phyloP scores from a whole-genome alignment of 2,888 invertebrate species.

The Copidosoma aretas region DNA sequence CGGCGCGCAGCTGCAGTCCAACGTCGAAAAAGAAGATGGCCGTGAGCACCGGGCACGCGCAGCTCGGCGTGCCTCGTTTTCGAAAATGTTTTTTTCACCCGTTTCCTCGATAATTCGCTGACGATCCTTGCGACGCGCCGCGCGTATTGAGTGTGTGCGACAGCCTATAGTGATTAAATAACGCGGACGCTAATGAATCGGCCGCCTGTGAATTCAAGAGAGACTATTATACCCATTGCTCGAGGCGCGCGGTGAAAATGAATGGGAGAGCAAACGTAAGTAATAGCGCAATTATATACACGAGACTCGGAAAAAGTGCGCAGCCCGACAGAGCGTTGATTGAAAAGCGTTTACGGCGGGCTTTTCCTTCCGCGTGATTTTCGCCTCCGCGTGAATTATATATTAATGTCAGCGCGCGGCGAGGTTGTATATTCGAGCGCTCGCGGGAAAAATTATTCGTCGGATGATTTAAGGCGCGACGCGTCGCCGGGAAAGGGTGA shows the following conservation, averaged over 20 bases:
- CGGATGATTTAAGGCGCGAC: conserved; percentile 31
- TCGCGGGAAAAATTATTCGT: not conserved
- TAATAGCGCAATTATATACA: too few relatives aligned
- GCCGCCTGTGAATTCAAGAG: too few relatives aligned
- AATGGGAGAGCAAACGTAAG: too few relatives aligned
- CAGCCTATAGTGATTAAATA: not conserved
- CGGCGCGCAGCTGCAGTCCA: conserved; percentile 31
- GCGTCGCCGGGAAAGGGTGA: conserved; percentile 21
- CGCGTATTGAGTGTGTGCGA: not conserved
- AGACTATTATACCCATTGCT: too few relatives aligned
- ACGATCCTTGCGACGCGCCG: not conserved
- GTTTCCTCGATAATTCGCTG: not conserved
- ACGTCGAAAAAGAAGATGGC: conserved; percentile 57
- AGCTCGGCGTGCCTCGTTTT: conserved; percentile 42
- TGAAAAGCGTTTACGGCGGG: conserved; percentile 12
- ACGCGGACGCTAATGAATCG: not conserved
- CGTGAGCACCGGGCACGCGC: conserved; percentile 48
- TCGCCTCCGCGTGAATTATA: conserved; percentile 3
- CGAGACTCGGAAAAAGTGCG: too few relatives aligned
- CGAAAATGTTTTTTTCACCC: conserved; percentile 16
- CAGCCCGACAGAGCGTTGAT: not conserved
- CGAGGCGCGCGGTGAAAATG: too few relatives aligned
- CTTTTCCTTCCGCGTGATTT: conserved; percentile 1
- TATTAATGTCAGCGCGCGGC: conserved; percentile 18
- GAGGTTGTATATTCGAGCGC: conserved; percentile 4